Conservation (phyloP, 2,113 vertebrate species). For the Pogona vitticeps region DNA sequence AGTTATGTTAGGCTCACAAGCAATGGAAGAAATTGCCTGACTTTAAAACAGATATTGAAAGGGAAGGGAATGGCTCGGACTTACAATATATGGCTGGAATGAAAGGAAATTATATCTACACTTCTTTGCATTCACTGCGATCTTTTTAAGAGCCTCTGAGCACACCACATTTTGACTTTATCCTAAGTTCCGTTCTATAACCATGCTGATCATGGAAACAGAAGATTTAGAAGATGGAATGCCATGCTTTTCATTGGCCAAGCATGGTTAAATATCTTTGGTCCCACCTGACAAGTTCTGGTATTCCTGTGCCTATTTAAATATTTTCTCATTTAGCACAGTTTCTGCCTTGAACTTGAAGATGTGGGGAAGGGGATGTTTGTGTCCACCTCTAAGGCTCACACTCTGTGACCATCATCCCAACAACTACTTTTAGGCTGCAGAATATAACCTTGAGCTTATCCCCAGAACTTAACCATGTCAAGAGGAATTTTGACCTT, state of each 20-base stretch:
- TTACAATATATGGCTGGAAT: constrained; percentile 4
- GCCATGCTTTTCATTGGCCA: not conserved
- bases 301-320: not conserved
- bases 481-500: not conserved
- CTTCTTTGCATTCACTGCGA: not conserved
- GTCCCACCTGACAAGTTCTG: not conserved
- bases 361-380: not conserved
- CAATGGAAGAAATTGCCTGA: constrained; percentile 13
- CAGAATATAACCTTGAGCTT: too few species aligned
- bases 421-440: not conserved
- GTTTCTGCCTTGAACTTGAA: not conserved
- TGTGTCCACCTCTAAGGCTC: too few species aligned
- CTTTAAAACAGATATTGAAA: not conserved
- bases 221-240: not conserved
- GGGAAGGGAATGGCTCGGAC: constrained; percentile 8
- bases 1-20: not conserved
- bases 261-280: not conserved
- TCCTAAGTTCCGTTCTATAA: not conserved
- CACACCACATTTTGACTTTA: not conserved
- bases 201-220: not conserved
- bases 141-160: not conserved
- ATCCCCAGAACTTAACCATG: too few species aligned
- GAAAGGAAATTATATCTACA: not conserved
- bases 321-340: not conserved
- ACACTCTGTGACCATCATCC: not conserved